Evolutionary conservation across 2,113 vertebrate species (phyloP), one percentile per base, ranked within the genome.

Genomic region (Acrocephalus arundinaceus): DNA sequence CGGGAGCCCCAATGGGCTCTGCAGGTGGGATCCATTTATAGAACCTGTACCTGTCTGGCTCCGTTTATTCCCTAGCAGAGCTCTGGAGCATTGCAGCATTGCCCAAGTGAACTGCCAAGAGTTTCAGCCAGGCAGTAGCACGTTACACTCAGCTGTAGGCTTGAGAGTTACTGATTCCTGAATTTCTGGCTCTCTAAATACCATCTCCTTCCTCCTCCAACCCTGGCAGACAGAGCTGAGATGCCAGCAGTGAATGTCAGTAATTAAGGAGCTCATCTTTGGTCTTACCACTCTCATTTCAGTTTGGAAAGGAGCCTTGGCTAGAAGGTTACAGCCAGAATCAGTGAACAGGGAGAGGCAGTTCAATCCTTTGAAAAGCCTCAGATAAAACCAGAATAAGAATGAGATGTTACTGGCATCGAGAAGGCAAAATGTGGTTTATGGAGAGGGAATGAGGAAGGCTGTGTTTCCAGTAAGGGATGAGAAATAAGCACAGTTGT

Each of bases 71-170:
- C 86, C 79, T 8, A 48, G 73, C 35, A 54, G 58, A 89, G 78
- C 79, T 81, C 79, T 65, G 82, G 87, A 87, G 84, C 23, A 0
- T 74, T 95, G 68, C 83, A 76, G 81, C 72, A 41, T 54, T 2
- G 0, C 70, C 72, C 63, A 57, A 73, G 76, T 63, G 87, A 95
- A 58, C 41, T 55, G 89, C 75, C 87, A 82, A n/a, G 75, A 79
- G 37, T 68, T 85, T 72, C 95, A 89, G 87, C 92, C 95, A 94
- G 90, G 79, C 76, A 68, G 82, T 94, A 97, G 74, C 94, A 37
- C 7, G 4, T 59, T 82, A 79, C 71, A 25, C 52, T 72, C 76
- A 20, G 52, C 73, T 92, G 57, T 7, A 70, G 45, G 33, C 77
- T 85, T 21, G 37, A 41, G 68, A 87, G 87, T 65, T 78, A 54